phyloP scores from a whole-genome alignment of 2,888 invertebrate species.

The Dendrolimus houi region DNA sequence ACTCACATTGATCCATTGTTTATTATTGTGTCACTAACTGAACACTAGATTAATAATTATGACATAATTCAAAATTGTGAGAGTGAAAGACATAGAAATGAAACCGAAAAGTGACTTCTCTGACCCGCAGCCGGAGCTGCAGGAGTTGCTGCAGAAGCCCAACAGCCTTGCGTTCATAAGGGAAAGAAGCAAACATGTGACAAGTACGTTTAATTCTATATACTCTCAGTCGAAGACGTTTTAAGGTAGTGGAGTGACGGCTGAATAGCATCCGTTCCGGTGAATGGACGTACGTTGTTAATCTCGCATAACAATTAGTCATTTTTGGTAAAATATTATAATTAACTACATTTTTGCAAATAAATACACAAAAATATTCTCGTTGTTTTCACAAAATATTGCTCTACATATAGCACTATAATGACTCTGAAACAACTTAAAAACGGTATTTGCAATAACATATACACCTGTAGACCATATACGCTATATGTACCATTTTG shows the following conservation, averaged over 20 bases:
- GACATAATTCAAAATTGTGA: constrained; percentile 26
- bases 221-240: constrained; percentile 27
- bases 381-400: neutral
- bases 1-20: neutral
- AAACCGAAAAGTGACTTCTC: constrained; percentile 38
- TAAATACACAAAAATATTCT: constrained; percentile 10
- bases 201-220: constrained; percentile 50
- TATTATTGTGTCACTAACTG: neutral
- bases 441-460: neutral
- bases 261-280: constrained; percentile 52
- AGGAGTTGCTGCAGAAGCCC: constrained; percentile 60
- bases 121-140: constrained; percentile 49
- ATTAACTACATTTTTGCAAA: constrained; percentile 15
- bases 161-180: constrained; percentile 33
- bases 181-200: constrained; percentile 38
- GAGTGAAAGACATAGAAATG: constrained; percentile 41
- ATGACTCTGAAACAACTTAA: neutral
- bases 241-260: constrained; percentile 32
- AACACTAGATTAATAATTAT: constrained; percentile 13
- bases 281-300: constrained; percentile 38
- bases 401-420: neutral
- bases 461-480: neutral
- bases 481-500: too few species aligned
- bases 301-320: constrained; percentile 35
- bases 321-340: constrained; percentile 30